Evolutionary conservation across 2,113 vertebrate species (phyloP).

Genomic region (Petroica traversi): DNA sequence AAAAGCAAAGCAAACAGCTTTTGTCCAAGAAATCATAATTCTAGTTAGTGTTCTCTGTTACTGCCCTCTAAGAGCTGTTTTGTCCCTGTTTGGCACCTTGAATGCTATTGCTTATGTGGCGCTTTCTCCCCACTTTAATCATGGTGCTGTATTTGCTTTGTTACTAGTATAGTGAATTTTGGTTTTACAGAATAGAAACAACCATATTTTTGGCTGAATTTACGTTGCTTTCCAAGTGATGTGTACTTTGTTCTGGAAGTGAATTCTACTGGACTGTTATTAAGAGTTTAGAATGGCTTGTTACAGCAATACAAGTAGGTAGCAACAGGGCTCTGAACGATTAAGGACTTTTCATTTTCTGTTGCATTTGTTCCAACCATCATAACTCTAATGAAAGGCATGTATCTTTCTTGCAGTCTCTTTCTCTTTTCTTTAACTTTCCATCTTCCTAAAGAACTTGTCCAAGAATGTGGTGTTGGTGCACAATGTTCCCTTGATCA

Average conservation of each 20-base stretch:
- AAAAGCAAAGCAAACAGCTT: background rate
- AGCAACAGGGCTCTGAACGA: background rate
- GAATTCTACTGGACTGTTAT: background rate
- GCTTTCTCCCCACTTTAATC: background rate
- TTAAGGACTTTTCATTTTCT: background rate
- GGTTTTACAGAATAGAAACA: background rate
- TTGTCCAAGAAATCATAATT: background rate
- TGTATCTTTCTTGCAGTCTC: background rate
- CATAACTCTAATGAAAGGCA: background rate
- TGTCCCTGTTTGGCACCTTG: background rate
- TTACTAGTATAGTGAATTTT: background rate
- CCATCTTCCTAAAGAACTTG: background rate
- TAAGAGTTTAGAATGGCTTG: background rate
- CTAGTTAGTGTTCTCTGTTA: background rate
- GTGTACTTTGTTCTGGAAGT: background rate
- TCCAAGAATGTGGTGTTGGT: accelerated
- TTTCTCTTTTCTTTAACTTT: background rate
- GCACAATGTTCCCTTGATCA: background rate
- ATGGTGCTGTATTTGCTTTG: background rate
- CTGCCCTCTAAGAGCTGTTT: background rate
- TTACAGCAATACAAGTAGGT: background rate
- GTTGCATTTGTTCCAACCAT: background rate
- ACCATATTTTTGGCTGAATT: background rate
- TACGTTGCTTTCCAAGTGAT: background rate
- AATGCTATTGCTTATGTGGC: background rate